These are phyloP conservation scores for Crocuta crocuta DNA, from an alignment of 2,113 vertebrate species.

Conservation along the genomic window DNA sequence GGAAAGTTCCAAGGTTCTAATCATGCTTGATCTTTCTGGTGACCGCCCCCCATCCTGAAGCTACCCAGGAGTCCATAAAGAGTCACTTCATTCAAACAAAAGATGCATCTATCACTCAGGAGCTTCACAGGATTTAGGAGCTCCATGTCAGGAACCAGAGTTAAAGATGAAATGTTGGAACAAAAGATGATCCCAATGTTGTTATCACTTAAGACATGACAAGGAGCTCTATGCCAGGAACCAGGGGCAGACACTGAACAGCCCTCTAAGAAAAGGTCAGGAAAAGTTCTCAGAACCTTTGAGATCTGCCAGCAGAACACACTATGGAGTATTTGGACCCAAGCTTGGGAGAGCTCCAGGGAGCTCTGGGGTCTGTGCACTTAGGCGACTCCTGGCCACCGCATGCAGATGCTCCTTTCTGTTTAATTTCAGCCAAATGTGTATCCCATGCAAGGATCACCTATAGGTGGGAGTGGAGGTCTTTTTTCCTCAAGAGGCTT, in stretches of 20 bases:
- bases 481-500: background rate
- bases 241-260: background rate
- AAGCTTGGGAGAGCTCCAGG: background rate
- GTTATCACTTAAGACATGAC: background rate
- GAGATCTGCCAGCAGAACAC: background rate
- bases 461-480: background rate
- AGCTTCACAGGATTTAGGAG: background rate
- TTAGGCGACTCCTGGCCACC: background rate
- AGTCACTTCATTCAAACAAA: background rate
- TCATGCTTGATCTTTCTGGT: background rate
- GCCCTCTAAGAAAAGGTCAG: background rate
- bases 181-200: background rate
- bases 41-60: background rate
- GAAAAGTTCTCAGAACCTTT: background rate
- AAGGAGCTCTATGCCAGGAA: background rate
- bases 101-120: background rate
- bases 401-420: background rate
- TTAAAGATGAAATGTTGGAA: background rate
- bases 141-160: background rate
- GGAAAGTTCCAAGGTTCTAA: background rate
- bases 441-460: background rate
- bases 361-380: fast-evolving
- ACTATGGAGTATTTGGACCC: background rate
- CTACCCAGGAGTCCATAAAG: background rate
- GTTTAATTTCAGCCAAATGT: background rate